These are phyloP conservation scores for Myanophis thanlyinensis DNA, from an alignment of 2,113 vertebrate species.

Conservation along the genomic window DNA sequence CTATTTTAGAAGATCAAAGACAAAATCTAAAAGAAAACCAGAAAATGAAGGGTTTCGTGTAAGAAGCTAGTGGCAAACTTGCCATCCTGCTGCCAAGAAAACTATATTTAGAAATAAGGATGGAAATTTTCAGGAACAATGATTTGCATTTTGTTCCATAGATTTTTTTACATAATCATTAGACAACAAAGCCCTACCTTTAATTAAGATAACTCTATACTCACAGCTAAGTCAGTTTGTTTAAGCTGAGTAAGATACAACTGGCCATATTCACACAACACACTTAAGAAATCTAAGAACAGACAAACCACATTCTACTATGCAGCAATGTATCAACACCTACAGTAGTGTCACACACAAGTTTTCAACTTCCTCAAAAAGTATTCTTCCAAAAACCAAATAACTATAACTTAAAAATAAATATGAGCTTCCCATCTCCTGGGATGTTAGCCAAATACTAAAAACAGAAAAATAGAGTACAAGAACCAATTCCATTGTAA, in stretches of 20 bases:
- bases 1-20: not conserved
- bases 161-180: not conserved
- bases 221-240: not conserved
- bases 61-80: not conserved
- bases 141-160: not conserved
- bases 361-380: not conserved
- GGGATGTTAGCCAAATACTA: not conserved
- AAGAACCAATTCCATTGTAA: not conserved
- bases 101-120: not conserved
- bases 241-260: not conserved
- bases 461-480: not conserved
- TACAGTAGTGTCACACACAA: not conserved
- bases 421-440: not conserved
- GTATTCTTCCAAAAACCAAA: not conserved
- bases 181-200: not conserved
- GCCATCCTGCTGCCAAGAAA: not conserved
- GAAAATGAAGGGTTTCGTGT: not conserved
- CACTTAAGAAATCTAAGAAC: not conserved
- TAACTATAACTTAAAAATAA: not conserved
- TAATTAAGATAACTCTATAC: not conserved
- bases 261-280: not conserved
- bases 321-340: not conserved
- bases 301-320: not conserved
- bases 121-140: not conserved
- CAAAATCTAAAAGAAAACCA: not conserved